Evolutionary conservation across 2,888 invertebrate genomes (phyloP), one percentile per base, ranked within the genome.

Genomic region (Agrilus cyanescens): DNA sequence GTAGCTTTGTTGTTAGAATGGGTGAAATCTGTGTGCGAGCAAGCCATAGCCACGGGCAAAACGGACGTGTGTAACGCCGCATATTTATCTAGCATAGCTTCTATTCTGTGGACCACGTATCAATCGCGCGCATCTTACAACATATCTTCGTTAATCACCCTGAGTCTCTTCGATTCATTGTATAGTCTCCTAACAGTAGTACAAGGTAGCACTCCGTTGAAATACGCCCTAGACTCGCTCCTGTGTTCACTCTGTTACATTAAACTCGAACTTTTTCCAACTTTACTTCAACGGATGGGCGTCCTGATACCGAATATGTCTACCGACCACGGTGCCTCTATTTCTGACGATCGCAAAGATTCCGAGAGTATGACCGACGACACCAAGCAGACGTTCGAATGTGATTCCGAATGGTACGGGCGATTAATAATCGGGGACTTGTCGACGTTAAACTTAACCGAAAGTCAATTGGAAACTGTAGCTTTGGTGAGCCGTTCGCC

Each of bases 231-330:
- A n/a, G 89, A 93, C 66, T 79, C 85, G 57, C 75, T 89, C 41
- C 66, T 93, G 38, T 93, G 91, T 63, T 82, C 90, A 4, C 74
- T 90, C 58, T 91, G 90, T 65, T 85, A 82, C 63, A 84, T 89
- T 25, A 76, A 82, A 52, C 84, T 88, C 0, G 80, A 82, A 48
- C 69, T 85, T 40, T 91, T 89, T 59, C 79, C 78, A 36, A 70
- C 77, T 51, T 62, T 91, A 25, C 66, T 91, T 44, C 77, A 80
- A 57, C 78, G 79, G 60, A 77, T 89, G 64, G 81, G 81, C 38
- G 78, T 84, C 14, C 55, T 73, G 32, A 67, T 72, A 32, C 69
- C 72, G 2, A 74, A 70, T 54, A 54, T 69, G 32, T 64, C 71
- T 1, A 70, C 69, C 0, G 71, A 70, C 54, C 65, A 65, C 31